Conservation (phyloP, 2,888 invertebrate genomes). For the Kuschelorhynchus macadamiae region DNA sequence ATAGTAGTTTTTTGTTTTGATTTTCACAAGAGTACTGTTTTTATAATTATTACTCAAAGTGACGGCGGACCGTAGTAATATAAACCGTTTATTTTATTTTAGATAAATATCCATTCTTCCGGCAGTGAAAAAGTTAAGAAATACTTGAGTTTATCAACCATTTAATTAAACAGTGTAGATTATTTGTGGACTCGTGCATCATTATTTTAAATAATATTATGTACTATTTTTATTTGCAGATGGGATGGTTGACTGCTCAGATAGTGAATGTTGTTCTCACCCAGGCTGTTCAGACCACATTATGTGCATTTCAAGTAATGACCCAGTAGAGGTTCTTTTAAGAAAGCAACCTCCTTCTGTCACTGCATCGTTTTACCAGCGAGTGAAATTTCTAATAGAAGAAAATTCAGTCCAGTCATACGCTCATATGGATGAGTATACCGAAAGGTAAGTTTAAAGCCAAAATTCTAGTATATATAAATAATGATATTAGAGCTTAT, state of each 20-base stretch:
- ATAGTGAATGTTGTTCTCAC: conserved; percentile 97
- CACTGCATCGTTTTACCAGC: conserved; percentile 97
- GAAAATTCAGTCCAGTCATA: conserved; percentile 99
- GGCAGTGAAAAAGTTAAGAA: no score
- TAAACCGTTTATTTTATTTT: no score
- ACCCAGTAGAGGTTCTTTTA: conserved; percentile 95
- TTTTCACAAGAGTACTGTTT: no score
- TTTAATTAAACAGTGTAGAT: no score
- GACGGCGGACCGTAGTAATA: no score
- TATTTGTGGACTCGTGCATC: no score
- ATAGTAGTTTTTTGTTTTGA: no score
- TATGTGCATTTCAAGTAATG: conserved; percentile 96
- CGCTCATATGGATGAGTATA: conserved; percentile 97
- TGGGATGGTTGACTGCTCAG: conserved; percentile 98
- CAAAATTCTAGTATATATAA: conserved; percentile 2
- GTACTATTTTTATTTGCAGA: conserved; percentile 78
- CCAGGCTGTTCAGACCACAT: conserved; percentile 90
- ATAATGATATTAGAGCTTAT: conserved; percentile 33
- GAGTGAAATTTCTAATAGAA: conserved; percentile 98
- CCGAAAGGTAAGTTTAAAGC: conserved; percentile 90
- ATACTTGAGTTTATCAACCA: no score
- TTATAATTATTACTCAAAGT: no score
- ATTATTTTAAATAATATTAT: no score
- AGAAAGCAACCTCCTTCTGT: conserved; percentile 97
- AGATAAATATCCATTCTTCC: no score